These are phyloP conservation scores for Xerus rutilus DNA, from an alignment of 2,797 vertebrate genomes.

Conservation along the genomic window DNA sequence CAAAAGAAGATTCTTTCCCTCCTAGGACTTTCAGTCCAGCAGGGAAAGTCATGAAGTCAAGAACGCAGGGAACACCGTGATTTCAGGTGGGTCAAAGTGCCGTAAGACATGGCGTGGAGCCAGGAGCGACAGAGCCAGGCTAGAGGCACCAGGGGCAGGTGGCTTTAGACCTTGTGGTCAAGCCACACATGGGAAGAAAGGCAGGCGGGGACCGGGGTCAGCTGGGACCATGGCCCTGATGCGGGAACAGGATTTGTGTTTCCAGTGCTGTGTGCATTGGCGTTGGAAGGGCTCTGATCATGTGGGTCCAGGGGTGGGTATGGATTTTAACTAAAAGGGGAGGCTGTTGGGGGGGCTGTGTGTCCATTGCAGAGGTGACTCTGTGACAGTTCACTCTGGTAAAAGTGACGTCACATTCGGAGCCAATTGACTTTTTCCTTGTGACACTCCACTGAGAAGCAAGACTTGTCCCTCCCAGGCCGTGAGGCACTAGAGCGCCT, in stretches of 20 bases:
- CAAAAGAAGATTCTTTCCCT: not conserved
- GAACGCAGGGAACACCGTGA: fast-evolving
- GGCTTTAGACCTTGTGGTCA: fast-evolving
- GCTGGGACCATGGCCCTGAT: not conserved
- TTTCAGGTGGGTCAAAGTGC: fast-evolving
- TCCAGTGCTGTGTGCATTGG: fast-evolving
- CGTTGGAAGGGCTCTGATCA: fast-evolving
- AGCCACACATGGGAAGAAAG: not conserved
- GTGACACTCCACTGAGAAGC: not conserved
- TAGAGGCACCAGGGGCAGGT: fast-evolving
- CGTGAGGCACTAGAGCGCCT: fast-evolving
- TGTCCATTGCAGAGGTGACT: too few relatives aligned
- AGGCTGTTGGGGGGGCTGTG: too few relatives aligned
- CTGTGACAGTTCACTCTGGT: not conserved
- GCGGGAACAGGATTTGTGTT: not conserved
- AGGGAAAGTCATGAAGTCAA: fast-evolving
- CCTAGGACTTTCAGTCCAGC: fast-evolving
- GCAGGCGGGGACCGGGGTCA: not conserved
- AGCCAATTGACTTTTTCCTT: fast-evolving
- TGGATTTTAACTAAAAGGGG: not conserved
- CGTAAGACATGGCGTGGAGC: fast-evolving
- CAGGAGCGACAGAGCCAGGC: not conserved
- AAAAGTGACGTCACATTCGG: fast-evolving
- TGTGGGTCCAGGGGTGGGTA: not conserved
- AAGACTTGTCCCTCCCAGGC: not conserved